Evolutionary conservation across 1,140 invertebrate species (phyloP), one percentile per base, ranked within the genome.

Genomic region (Sycophila sp.): DNA sequence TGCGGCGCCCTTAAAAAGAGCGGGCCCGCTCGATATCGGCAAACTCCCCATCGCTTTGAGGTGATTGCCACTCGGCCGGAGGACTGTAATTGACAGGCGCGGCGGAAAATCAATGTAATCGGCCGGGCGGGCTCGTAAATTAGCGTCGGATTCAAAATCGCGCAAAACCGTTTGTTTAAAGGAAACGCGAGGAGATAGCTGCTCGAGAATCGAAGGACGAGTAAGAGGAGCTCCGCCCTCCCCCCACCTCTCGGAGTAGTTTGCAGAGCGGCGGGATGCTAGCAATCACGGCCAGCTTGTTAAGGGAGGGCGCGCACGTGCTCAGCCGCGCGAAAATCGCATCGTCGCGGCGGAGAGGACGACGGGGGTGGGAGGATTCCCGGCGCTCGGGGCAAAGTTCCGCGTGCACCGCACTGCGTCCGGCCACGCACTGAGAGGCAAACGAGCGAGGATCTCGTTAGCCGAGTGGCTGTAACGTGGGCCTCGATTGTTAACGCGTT

Each of bases 401-500:
- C n/a, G n/a, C n/a, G n/a, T n/a, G n/a, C n/a, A n/a, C n/a, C n/a
- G n/a, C n/a, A n/a, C n/a, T 13, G 19, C 22, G 49, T 24, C 24
- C 24, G 26, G n/a, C 28, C 28, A 26, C 51, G 51, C 24, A 30
- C 24, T 22, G 28, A 53, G 45, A 24, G 51, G 51, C n/a, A 15
- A 15, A 11, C 8, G 51, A 53, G n/a, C n/a, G n/a, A n/a, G n/a
- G 24, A 53, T 56, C 28, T 36, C 28, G 53, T 56, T 56, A 56
- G 32, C 28, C 28, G 28, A 24, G 13, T 56, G 30, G 15, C 15
- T 56, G 13, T 17, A 26, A 30, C 19, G 32, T 24, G 22, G 22
- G 56, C 22, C 42, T 38, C 65, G 71, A 74, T 74, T 73, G 73
- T 73, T 72, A 74, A 74, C 65, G 71, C 73, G 73, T 69, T 74